These are phyloP conservation scores for Lucifuga dentata DNA, from an alignment of 2,113 vertebrate genomes.

Conservation along the genomic window DNA sequence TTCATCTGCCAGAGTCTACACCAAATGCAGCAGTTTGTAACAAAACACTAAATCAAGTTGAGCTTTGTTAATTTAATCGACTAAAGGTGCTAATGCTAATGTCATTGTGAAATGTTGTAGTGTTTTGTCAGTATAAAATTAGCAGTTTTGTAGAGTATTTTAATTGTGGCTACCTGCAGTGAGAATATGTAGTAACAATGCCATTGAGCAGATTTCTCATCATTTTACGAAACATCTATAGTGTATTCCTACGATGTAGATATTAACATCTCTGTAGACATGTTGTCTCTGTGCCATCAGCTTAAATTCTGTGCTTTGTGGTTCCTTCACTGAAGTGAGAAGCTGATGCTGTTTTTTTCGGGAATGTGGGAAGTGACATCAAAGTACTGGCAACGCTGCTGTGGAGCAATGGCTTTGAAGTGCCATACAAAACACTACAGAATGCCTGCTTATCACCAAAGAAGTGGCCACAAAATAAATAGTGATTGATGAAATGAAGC, in stretches of 20 bases:
- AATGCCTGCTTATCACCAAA: constrained; percentile 22
- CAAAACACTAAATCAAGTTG: too few relatives aligned
- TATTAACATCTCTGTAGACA: constrained; percentile 4
- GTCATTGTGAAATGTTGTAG: too few relatives aligned
- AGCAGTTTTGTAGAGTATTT: too few relatives aligned
- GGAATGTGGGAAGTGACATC: constrained; percentile 32
- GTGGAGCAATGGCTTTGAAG: constrained; percentile 41
- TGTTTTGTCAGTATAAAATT: too few relatives aligned
- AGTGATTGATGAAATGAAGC: constrained; percentile 35
- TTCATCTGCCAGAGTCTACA: too few relatives aligned
- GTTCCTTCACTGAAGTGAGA: constrained; percentile 11
- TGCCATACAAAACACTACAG: constrained; percentile 30
- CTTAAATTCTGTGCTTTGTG: not conserved
- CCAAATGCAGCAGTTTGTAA: too few relatives aligned
- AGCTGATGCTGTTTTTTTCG: constrained; percentile 6
- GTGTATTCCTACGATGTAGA: too few relatives aligned
- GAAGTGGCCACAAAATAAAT: constrained; percentile 13
- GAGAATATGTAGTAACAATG: not conserved
- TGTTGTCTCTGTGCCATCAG: not conserved
- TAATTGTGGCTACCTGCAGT: not conserved
- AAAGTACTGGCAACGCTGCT: constrained; percentile 29
- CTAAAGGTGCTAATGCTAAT: too few relatives aligned
- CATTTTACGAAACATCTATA: too few relatives aligned
- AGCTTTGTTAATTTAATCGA: too few relatives aligned
- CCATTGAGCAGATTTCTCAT: not conserved